phyloP scores from a whole-genome alignment of 2,888 invertebrate genomes.

The Hermaeophaga mercurialis region DNA sequence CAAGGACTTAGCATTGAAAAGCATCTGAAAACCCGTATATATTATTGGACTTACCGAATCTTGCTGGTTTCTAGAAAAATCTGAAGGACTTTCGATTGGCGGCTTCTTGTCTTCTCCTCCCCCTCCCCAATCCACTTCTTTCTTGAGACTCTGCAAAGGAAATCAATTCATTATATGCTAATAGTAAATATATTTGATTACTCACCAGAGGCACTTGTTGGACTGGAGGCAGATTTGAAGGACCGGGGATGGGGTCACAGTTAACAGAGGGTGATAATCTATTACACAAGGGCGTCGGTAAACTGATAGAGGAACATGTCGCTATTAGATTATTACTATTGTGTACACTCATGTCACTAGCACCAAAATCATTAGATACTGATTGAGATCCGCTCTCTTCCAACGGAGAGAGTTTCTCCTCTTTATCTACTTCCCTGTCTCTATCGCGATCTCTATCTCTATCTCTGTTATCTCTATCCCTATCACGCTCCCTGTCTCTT shows the following conservation, averaged over 20 bases:
- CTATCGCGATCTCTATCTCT: constrained; percentile 21
- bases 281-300: constrained; percentile 60
- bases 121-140: constrained; percentile 85
- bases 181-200: background rate
- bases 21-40: too few relatives aligned
- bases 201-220: constrained; percentile 86
- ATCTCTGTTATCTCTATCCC: constrained; percentile 18
- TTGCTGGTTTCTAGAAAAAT: constrained; percentile 77
- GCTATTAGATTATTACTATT: constrained; percentile 49
- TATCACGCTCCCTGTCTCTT: constrained; percentile 20
- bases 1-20: too few relatives aligned
- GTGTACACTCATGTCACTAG: constrained; percentile 63
- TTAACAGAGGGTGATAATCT: constrained; percentile 69
- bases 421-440: constrained; percentile 23
- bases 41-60: constrained; percentile 88
- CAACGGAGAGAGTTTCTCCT: constrained; percentile 45
- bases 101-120: constrained; percentile 70
- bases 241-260: constrained; percentile 76
- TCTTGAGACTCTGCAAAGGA: constrained; percentile 80
- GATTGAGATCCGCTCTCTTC: constrained; percentile 45
- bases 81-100: constrained; percentile 69
- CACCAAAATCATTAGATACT: constrained; percentile 56
- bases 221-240: constrained; percentile 84
- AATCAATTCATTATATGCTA: background rate
- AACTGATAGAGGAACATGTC: constrained; percentile 56